Base-by-base conservation (phyloP, 2,888 invertebrate genomes). In the Microplitis deprimator region DNA sequence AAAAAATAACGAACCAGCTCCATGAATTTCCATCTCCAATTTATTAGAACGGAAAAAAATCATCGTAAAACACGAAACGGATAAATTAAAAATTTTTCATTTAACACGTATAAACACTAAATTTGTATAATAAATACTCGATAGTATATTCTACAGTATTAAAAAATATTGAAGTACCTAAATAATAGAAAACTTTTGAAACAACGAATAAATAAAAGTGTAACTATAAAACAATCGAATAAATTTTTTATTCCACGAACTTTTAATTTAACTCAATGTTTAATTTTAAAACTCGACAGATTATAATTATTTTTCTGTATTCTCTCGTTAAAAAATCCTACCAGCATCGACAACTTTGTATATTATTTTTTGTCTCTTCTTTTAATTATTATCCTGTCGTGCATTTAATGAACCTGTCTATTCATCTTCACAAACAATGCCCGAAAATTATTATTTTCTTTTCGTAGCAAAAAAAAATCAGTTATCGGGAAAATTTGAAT, bases 341-440 rank as follows among this genome's bases (percentile, higher is more conserved):
- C 16, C 17, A 69, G 8, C 16, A 17, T 69, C 17, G 50, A 69
- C 13, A 50, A 50, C 50, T 50, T 50, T 20, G 10, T 20, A 16
- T 10, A 16, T 5, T 59, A 10, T 69, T 6, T 20, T 50, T 17
- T 5, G 8, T 16, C 20, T 29, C 29, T n/a, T 13, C 7, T n/a
- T n/a, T 39, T 61, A 20, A 68, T 60, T 75, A 38, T 60, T 61
- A 38, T 60, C 68, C 17, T 41, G 41, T 69, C 40, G 38, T n/a
- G 7, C 17, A 68, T 3, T 59, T 39, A 38, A 13, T 38, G 20
- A 41, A 67, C 59, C 17, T 50, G 61, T 68, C 41, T 69, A 59
- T 4, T 8, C 61, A 13, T 13, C 59, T 50, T 39, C 38, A 75
- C 60, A 29, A 67, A 38, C 13, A 38, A 67, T 67, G 13, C n/a